phyloP scores from a whole-genome alignment of 2,797 vertebrate species.

The Trachops cirrhosus region DNA sequence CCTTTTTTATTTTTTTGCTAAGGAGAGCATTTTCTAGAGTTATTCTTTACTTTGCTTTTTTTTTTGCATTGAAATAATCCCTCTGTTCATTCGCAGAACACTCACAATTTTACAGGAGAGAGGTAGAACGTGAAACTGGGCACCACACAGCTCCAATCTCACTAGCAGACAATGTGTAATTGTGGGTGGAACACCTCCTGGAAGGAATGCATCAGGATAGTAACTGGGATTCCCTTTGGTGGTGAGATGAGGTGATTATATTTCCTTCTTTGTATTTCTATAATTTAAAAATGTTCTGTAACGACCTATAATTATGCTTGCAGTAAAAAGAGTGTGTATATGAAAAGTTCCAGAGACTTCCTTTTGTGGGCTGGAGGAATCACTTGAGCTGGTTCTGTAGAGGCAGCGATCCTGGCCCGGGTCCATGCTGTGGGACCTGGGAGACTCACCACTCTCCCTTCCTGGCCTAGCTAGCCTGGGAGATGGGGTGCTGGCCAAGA shows the following conservation, averaged over 20 bases:
- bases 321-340: neutral
- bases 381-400: neutral
- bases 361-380: neutral
- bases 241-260: neutral
- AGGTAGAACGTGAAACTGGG: neutral
- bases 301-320: neutral
- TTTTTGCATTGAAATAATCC: neutral
- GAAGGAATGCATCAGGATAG: neutral
- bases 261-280: neutral
- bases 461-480: neutral
- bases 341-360: neutral
- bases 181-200: neutral
- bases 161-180: neutral
- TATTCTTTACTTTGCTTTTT: constrained; percentile 44
- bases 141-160: neutral
- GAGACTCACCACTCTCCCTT: neutral
- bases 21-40: constrained; percentile 20
- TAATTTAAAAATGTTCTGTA: neutral
- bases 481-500: neutral
- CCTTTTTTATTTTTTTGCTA: neutral
- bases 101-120: neutral
- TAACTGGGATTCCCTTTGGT: neutral
- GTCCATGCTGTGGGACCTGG: neutral
- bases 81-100: neutral
- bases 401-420: neutral